Evolutionary conservation across 2,797 vertebrate species (phyloP).

Genomic region (Lagorchestes hirsutus): DNA sequence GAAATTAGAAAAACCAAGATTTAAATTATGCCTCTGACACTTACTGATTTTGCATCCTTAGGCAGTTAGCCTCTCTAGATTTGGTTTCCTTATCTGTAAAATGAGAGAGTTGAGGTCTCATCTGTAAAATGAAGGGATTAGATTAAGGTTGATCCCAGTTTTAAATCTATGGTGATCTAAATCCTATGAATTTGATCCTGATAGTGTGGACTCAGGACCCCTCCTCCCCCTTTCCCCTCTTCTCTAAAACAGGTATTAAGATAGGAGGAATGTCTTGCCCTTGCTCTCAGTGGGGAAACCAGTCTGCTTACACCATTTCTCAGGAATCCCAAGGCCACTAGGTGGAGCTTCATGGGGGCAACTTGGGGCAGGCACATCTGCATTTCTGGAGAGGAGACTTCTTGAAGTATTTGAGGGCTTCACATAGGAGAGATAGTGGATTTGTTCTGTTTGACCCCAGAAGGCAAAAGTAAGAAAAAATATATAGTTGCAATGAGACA

Average conservation of each 20-base stretch:
- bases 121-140: background rate
- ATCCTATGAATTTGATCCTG: background rate
- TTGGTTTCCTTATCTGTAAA: background rate
- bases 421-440: background rate
- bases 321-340: conserved; percentile 10
- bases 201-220: background rate
- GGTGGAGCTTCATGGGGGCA: conserved; percentile 45
- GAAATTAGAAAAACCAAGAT: background rate
- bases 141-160: background rate
- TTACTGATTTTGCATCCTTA: background rate
- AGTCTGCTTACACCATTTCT: background rate
- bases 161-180: background rate
- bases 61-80: background rate
- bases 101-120: too few relatives aligned
- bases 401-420: background rate
- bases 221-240: background rate
- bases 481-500: background rate
- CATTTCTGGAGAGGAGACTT: conserved; percentile 8
- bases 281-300: background rate
- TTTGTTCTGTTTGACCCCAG: background rate
- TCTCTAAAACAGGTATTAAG: background rate
- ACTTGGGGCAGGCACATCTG: conserved; percentile 1
- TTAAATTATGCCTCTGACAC: background rate
- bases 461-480: background rate
- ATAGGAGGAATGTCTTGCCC: background rate